Conservation (phyloP, 2,113 vertebrate species). For the Aegypius monachus region DNA sequence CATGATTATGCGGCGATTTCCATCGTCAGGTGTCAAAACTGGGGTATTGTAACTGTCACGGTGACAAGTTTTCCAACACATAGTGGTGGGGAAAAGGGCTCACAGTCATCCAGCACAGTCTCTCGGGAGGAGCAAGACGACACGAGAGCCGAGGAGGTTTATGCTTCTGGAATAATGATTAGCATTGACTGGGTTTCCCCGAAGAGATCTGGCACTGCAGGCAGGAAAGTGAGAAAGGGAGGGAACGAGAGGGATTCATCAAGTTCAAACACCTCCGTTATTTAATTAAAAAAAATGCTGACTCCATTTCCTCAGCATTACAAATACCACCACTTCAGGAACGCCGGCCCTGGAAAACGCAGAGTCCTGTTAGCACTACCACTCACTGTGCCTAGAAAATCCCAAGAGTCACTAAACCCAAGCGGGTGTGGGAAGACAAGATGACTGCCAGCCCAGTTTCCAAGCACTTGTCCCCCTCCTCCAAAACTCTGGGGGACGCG, state of each 20-base stretch:
- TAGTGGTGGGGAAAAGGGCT: not conserved
- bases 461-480: accelerated
- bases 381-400: not conserved
- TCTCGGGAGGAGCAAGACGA: not conserved
- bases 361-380: not conserved
- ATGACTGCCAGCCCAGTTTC: accelerated
- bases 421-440: not conserved
- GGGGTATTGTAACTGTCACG: not conserved
- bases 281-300: not conserved
- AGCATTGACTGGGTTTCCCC: not conserved
- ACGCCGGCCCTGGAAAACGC: not conserved
- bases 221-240: not conserved
- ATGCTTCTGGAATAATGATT: not conserved
- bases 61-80: not conserved
- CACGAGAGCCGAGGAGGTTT: not conserved
- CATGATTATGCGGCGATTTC: not conserved
- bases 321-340: not conserved
- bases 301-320: not conserved
- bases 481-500: accelerated
- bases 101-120: not conserved
- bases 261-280: not conserved
- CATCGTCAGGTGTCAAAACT: not conserved
- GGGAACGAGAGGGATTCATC: not conserved
- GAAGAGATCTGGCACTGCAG: not conserved
- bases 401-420: not conserved